Percentiles rank a stretch among this genome's conserved stretches.
Conservation (phyloP, 2,113 vertebrate genomes). For the Orthonyx spaldingii region DNA sequence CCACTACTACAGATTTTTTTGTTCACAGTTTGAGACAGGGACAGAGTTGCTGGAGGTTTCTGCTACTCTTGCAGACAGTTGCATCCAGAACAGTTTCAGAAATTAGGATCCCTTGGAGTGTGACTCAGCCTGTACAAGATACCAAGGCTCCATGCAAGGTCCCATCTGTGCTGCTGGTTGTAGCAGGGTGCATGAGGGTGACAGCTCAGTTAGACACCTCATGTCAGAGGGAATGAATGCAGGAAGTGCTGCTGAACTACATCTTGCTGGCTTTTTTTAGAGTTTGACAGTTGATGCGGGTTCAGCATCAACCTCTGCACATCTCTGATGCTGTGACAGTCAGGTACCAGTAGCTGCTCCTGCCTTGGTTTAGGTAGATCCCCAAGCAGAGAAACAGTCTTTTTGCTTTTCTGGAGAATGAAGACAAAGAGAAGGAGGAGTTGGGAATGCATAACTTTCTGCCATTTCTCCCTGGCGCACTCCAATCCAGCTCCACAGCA, state of each 20-base stretch:
- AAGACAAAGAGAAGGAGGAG: not conserved
- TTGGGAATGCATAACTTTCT: not conserved
- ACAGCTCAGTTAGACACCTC: not conserved
- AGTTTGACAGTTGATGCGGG: not conserved
- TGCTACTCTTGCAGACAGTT: not conserved
- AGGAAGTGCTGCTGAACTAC: not conserved
- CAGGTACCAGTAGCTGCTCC: not conserved
- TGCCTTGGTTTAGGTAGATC: not conserved
- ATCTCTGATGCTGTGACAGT: not conserved
- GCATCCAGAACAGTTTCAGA: not conserved
- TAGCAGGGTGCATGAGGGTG: not conserved
- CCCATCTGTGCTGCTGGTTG: not conserved
- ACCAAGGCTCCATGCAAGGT: not conserved
- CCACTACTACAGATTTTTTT: not conserved
- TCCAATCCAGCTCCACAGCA: not conserved
- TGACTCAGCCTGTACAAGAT: not conserved
- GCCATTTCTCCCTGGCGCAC: not conserved
- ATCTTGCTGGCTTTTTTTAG: not conserved
- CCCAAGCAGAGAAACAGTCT: not conserved
- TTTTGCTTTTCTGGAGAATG: not conserved
- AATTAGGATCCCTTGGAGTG: not conserved
- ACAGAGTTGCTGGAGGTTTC: not conserved
- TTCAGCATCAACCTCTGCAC: rapidly evolving
- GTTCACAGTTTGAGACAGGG: not conserved
- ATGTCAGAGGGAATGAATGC: not conserved